Evolutionary conservation across 2,888 invertebrate genomes (phyloP).

Genomic region (Agrotis exclamationis): DNA sequence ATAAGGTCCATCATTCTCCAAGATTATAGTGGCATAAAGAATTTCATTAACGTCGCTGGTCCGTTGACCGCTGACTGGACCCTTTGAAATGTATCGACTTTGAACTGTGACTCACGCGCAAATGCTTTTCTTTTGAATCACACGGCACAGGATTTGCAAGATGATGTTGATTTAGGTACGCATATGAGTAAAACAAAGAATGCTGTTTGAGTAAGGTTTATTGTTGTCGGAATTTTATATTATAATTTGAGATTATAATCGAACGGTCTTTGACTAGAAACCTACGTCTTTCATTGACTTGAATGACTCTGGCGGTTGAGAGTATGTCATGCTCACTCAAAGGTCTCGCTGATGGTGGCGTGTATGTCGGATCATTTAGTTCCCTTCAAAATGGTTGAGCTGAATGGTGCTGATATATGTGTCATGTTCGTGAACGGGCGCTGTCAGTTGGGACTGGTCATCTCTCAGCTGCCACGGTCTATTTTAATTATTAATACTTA

Average conservation of each 20-base stretch:
- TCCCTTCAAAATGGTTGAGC: too few species aligned
- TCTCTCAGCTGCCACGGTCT: too few species aligned
- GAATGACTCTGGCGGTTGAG: too few species aligned
- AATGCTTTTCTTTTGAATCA: conserved; percentile 84
- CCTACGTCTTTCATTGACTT: too few species aligned
- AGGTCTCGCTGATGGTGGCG: too few species aligned
- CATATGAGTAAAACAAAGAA: conserved; percentile 44
- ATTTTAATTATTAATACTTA: too few species aligned
- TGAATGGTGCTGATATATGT: too few species aligned
- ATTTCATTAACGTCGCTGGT: conserved; percentile 64
- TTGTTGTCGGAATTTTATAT: background rate
- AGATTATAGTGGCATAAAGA: conserved; percentile 38
- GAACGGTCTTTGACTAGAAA: too few species aligned
- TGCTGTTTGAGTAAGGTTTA: conserved; percentile 12
- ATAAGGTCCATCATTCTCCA: conserved; percentile 39
- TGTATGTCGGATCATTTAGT: too few species aligned
- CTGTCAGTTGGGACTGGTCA: too few species aligned
- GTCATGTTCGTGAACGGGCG: too few species aligned
- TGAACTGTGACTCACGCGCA: conserved; percentile 80
- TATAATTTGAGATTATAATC: conserved; percentile 16
- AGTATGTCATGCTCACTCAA: too few species aligned
- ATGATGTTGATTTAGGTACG: conserved; percentile 42
- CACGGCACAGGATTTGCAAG: conserved; percentile 48
- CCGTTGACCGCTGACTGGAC: conserved; percentile 71
- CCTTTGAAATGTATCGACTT: conserved; percentile 76